phyloP scores from a whole-genome alignment of 2,797 vertebrate species.

The Muraenolepis orangiensis region DNA sequence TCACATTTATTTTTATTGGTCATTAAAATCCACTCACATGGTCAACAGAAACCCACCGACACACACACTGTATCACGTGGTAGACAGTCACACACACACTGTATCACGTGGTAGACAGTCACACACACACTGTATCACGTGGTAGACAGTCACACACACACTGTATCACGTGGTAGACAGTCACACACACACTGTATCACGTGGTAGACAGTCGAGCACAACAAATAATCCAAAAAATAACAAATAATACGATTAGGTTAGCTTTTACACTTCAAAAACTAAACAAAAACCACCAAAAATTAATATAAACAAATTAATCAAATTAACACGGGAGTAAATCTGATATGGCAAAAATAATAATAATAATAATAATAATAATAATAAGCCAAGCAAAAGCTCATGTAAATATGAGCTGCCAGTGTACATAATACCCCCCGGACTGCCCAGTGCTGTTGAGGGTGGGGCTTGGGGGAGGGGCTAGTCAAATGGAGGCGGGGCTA shows the following conservation, averaged over 20 bases:
- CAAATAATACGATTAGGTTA: constrained; percentile 33
- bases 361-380: not conserved
- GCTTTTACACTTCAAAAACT: constrained; percentile 35
- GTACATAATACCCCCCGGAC: constrained; percentile 44
- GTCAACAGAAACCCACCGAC: constrained; percentile 40
- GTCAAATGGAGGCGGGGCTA: constrained; percentile 32
- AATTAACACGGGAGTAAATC: not conserved
- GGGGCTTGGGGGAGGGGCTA: constrained; percentile 39
- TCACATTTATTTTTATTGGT: constrained; percentile 64
- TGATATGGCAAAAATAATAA: not conserved
- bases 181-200: constrained; percentile 33
- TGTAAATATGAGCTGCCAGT: constrained; percentile 13
- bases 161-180: constrained; percentile 45
- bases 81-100: constrained; percentile 49
- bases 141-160: constrained; percentile 10
- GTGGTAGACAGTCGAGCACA: no score
- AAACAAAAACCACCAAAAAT: constrained; percentile 12
- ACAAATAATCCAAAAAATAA: constrained; percentile 43
- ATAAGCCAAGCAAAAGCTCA: constrained; percentile 21
- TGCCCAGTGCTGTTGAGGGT: constrained; percentile 33
- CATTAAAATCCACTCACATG: constrained; percentile 38
- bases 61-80: constrained; percentile 16
- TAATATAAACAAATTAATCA: not conserved
- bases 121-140: no score
- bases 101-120: constrained; percentile 34